Evolutionary conservation across 64 coral and sea anemone genomes (phyloP), one percentile per base, ranked within the genome.

Genomic region (Porites lutea): DNA sequence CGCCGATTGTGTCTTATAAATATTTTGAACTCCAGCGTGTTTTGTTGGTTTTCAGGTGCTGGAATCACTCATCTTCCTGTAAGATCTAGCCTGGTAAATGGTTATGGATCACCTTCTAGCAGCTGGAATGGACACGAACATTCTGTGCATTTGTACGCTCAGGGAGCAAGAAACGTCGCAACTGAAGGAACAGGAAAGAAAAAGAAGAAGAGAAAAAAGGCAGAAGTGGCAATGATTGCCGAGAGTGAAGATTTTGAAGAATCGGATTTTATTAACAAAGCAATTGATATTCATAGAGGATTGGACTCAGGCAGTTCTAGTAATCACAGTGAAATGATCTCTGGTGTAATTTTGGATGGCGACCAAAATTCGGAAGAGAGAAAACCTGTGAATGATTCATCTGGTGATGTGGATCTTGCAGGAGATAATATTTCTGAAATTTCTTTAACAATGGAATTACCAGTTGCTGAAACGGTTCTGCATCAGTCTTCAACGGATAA

Each of bases 191-290:
- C 51, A 74, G 52, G 48, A 58, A 87, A 87, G 91, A 87, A 87
- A 51, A 88, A 79, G 54, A 93, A 93, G 48, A 93, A 93, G 71
- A 70, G 23, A 9, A 93, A 87, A 45, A 87, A 83, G 46, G 78
- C 83, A 48, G 86, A 50, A 45, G 91, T 93, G 2, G 91, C 73
- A 78, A 54, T 60, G 60, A 93, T 93, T n/a, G 90, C 90, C 2
- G 90, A 92, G 23, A 92, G 90, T 45, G 22, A 60, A 4, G 91
- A 93, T 69, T 10, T 10, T 22, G 62, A 84, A 46, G 81, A 84
- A 84, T 13, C 47, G 15, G 43, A 83, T 2, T 64, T 49, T 16
- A 48, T 47, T 49, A 13, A 83, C 15, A 83, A 83, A 49, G 59
- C 15, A 11, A 83, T n/a, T 49, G 13, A 83, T 21, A 22, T 48